Base-by-base conservation (phyloP, 1,140 invertebrate species). In the Ptiloglossa arizonensis region DNA sequence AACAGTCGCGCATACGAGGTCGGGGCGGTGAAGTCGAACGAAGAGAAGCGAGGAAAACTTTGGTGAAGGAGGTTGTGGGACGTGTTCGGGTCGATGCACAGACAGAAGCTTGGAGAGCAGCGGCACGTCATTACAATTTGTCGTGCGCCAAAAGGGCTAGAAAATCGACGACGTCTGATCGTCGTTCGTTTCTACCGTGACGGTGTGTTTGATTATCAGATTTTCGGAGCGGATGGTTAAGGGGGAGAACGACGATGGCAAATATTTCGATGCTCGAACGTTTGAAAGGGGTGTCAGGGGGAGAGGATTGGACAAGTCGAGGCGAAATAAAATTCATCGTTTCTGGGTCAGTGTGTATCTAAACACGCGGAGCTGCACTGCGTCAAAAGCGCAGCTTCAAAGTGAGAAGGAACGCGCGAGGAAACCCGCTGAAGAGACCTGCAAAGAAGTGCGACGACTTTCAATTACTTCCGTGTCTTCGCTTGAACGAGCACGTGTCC, bases 231-330 rank as follows among this genome's bases (percentile, higher is more conserved):
- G 62, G n/a, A n/a, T n/a, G n/a, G n/a, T n/a, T n/a, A n/a, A 59
- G 48, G 29, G 57, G n/a, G n/a, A n/a, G n/a, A n/a, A 32, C 50
- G 80, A 22, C 27, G 44, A 48, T 56, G 38, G 82, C 70, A 85
- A 85, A 85, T 85, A 85, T 85, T 85, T 83, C 67, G 80, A 29
- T 50, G 50, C 67, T 72, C 44, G 78, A 63, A n/a, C n/a, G n/a
- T n/a, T n/a, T n/a, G n/a, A n/a, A n/a, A n/a, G n/a, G n/a, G n/a
- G n/a, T n/a, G n/a, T n/a, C n/a, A n/a, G n/a, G n/a, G n/a, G n/a
- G n/a, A n/a, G n/a, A n/a, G n/a, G n/a, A n/a, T n/a, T n/a, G n/a
- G n/a, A n/a, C n/a, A n/a, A n/a, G n/a, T n/a, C n/a, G n/a, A n/a
- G n/a, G 44, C 8, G 56, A 72, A 76, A 80, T 69, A 70, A 71